These are phyloP conservation scores for Penaeus vannamei DNA, from an alignment of 1,140 invertebrate species.

Conservation along the genomic window DNA sequence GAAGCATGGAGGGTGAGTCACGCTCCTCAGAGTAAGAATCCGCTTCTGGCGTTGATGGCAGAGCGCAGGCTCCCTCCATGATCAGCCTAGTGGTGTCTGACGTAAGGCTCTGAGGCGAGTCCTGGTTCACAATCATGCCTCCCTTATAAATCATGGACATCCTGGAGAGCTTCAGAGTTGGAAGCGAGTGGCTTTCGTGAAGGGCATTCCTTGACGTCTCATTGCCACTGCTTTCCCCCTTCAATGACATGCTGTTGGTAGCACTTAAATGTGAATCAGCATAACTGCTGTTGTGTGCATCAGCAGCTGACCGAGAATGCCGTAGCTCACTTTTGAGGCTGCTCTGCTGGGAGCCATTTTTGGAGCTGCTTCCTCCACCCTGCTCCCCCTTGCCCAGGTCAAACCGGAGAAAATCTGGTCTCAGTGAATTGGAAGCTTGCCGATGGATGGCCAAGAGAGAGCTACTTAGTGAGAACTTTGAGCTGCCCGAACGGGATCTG, in stretches of 20 bases:
- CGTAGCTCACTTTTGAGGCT: slow-evolving; percentile 55
- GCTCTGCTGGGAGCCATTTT: slow-evolving; percentile 63
- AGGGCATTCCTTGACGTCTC: slow-evolving; percentile 46
- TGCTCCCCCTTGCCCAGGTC: slow-evolving; percentile 55
- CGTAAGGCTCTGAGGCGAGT: neutral
- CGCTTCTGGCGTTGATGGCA: slow-evolving; percentile 50
- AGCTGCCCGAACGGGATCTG: slow-evolving; percentile 53
- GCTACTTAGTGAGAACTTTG: slow-evolving; percentile 65
- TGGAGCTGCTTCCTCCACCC: slow-evolving; percentile 53
- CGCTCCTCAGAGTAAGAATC: slow-evolving; percentile 28
- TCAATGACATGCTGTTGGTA: slow-evolving; percentile 18
- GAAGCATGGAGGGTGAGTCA: slow-evolving; percentile 8
- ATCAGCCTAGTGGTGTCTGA: slow-evolving; percentile 43
- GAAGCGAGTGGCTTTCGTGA: slow-evolving; percentile 65
- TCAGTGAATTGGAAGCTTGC: slow-evolving; percentile 65
- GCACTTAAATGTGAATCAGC: slow-evolving; percentile 29
- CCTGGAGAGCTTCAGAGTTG: slow-evolving; percentile 62
- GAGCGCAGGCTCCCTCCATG: slow-evolving; percentile 50
- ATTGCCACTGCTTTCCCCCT: neutral
- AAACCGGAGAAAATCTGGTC: slow-evolving; percentile 60
- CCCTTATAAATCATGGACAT: slow-evolving; percentile 63
- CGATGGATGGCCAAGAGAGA: slow-evolving; percentile 66
- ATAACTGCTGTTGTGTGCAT: slow-evolving; percentile 50
- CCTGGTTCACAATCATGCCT: slow-evolving; percentile 60
- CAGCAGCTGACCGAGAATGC: slow-evolving; percentile 43